These are phyloP conservation scores for Cyanoramphus novaezelandiae DNA, from an alignment of 2,113 vertebrate species.

Conservation along the genomic window DNA sequence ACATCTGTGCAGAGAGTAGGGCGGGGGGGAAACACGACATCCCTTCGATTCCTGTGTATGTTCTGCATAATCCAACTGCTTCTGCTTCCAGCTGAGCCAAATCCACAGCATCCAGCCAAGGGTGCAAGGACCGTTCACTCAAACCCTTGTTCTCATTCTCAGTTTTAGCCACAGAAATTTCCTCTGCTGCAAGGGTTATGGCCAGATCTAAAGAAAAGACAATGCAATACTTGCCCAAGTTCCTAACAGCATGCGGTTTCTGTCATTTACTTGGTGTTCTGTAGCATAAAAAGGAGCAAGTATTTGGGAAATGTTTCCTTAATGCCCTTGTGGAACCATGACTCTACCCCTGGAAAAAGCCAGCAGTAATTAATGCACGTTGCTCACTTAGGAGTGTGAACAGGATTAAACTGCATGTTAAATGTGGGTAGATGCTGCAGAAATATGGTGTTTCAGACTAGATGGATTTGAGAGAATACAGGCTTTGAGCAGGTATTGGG, in stretches of 20 bases:
- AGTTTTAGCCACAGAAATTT: not conserved
- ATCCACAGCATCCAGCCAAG: not conserved
- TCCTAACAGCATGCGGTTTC: not conserved
- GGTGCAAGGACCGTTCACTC: not conserved
- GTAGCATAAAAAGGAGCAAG: not conserved
- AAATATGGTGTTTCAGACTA: not conserved
- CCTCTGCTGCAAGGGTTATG: not conserved
- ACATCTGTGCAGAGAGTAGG: not conserved
- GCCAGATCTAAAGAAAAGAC: not conserved
- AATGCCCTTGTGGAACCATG: not conserved
- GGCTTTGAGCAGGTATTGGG: not conserved
- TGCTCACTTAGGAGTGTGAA: not conserved
- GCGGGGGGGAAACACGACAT: not conserved
- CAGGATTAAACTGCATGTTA: not conserved
- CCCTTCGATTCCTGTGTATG: not conserved
- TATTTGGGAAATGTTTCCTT: not conserved
- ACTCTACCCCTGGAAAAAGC: not conserved
- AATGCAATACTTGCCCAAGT: not conserved
- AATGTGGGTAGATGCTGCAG: not conserved
- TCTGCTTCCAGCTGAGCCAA: not conserved
- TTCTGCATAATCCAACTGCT: not conserved
- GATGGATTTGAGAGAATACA: not conserved
- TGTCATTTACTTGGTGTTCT: not conserved
- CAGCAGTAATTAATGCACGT: not conserved
- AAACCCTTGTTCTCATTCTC: not conserved